Conservation (phyloP, 2,797 vertebrate species). For the Vultur gryphus region DNA sequence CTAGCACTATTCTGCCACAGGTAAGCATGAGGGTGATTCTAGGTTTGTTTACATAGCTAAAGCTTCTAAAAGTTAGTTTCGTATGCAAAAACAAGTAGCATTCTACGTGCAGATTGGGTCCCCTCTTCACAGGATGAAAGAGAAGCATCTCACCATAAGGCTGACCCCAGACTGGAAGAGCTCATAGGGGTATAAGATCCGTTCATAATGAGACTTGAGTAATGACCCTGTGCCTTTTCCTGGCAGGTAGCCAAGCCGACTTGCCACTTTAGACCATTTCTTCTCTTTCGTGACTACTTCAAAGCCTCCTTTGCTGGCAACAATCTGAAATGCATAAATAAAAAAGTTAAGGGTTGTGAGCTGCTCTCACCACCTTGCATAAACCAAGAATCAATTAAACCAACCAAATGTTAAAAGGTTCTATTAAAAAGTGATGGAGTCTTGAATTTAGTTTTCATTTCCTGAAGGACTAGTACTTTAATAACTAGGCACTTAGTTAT, state of each 20-base stretch:
- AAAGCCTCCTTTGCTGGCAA: constrained; percentile 94
- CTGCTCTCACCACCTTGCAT: neutral
- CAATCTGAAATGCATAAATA: constrained; percentile 78
- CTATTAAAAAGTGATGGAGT: neutral
- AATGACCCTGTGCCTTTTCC: constrained; percentile 90
- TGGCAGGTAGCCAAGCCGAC: constrained; percentile 89
- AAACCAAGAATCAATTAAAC: neutral
- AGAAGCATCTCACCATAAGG: constrained; percentile 77
- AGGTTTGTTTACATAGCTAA: neutral
- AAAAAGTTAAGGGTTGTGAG: neutral
- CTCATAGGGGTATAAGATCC: constrained; percentile 96
- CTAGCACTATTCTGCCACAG: neutral
- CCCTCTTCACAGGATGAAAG: neutral
- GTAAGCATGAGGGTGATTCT: neutral
- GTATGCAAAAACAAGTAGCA: neutral
- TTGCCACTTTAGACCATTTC: constrained; percentile 92
- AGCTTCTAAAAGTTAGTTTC: neutral
- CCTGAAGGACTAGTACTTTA: neutral
- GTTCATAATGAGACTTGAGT: constrained; percentile 92
- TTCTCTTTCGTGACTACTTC: constrained; percentile 93
- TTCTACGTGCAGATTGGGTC: neutral
- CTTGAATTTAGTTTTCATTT: neutral
- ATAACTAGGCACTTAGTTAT: neutral
- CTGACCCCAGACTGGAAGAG: constrained; percentile 95
- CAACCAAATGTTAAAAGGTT: neutral